Conservation (phyloP, 2,888 invertebrate genomes). For the Platycheirus albimanus region DNA sequence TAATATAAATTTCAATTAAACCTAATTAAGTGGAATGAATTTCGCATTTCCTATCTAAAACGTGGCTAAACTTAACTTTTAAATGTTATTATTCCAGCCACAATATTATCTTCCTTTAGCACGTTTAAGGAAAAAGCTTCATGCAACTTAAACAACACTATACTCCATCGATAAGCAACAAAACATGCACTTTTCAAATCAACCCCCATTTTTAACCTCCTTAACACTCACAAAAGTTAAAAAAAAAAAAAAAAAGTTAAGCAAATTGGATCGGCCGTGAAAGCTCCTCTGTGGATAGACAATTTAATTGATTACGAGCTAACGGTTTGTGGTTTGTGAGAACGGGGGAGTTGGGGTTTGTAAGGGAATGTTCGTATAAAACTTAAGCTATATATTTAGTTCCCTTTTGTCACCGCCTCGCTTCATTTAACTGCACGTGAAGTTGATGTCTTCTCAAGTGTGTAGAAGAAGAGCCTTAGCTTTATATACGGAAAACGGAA, state of each 20-base stretch:
- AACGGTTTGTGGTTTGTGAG: conserved; percentile 57
- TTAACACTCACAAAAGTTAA: conserved; percentile 18
- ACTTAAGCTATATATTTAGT: conserved; percentile 45
- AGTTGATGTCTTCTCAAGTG: conserved; percentile 25
- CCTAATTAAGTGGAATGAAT: conserved; percentile 16
- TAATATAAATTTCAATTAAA: conserved; percentile 32
- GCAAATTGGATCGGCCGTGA: conserved; percentile 69
- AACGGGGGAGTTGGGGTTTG: not conserved
- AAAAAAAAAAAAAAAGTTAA: conserved; percentile 58
- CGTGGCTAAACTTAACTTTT: conserved; percentile 13
- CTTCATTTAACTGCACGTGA: conserved; percentile 57
- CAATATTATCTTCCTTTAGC: conserved; percentile 15
- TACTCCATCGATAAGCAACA: not conserved
- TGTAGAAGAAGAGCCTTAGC: conserved; percentile 24
- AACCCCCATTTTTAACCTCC: not conserved
- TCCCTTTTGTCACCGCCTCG: conserved; percentile 18
- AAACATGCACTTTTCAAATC: conserved; percentile 22
- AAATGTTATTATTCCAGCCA: conserved; percentile 24
- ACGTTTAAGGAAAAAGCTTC: conserved; percentile 17
- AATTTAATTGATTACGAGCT: conserved; percentile 71
- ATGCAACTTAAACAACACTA: not conserved
- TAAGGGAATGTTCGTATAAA: conserved; percentile 23
- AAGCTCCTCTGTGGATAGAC: conserved; percentile 66
- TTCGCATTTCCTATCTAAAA: not conserved
- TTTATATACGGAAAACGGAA: conserved; percentile 12